Base-by-base conservation (phyloP, 2,797 vertebrate species). In the Falco biarmicus region DNA sequence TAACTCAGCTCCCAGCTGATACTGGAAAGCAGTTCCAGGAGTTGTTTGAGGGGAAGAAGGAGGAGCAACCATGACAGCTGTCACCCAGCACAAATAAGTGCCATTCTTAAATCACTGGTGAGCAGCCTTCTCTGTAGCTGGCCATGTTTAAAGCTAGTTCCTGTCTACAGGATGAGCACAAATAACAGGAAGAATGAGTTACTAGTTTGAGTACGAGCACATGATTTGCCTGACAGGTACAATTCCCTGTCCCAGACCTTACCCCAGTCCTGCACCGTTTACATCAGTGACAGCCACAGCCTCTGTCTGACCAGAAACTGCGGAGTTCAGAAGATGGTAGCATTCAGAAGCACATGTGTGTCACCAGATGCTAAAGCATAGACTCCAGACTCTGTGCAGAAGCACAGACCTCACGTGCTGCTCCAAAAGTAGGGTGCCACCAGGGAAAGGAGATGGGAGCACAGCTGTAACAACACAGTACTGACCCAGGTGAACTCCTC, bases 311-410 rank as follows among this genome's bases (percentile, higher is more conserved):
- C 32, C 24, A 86, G 37, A 7, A 88, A 68, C 65, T 34, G n/a
- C 39, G 73, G 51, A 75, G 56, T 31, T 65, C 13, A 70, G 68
- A 20, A 63, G n/a, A 54, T 11, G 7, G 20, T 31, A 17, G 15
- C 4, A 1, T 16, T 61, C 41, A 71, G 71, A 16, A 82, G 18
- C 1, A 3, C 31, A 18, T 0, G 0, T 1, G 0, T 60, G 78
- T 80, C 41, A 37, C 7, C 37, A 75, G 39, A 70, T 54, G 32
- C 14, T 26, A 43, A 53, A 71, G 10, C 3, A 84, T 0, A 65
- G 37, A n/a, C 17, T 91, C 25, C 53, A 75, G 26, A 56, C n/a
- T 31, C 31, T 0, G 0, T 28, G 13, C 39, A 87, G 48, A 63
- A 50, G 37, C 24, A 73, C 48, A 75, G 7, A 53, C 25, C 20